phyloP scores from a whole-genome alignment of 2,888 invertebrate species.

The Luperina nickerlii region DNA sequence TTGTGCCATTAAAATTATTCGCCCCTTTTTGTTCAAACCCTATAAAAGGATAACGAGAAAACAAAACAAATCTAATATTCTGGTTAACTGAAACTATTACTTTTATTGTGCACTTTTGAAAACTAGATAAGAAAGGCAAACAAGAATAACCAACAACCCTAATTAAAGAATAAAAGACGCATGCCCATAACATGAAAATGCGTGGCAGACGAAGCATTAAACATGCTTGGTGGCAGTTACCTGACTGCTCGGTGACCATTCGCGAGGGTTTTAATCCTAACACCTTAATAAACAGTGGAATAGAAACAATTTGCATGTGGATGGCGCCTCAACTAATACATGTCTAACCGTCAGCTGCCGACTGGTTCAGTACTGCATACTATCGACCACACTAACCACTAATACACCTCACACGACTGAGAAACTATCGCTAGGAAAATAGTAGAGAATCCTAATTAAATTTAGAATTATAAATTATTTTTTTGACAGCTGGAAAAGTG shows the following conservation, averaged over 20 bases:
- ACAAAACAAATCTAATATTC: slow-evolving; percentile 25
- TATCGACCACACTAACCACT: slow-evolving; percentile 83
- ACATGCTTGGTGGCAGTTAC: slow-evolving; percentile 34
- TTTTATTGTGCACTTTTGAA: slow-evolving; percentile 35
- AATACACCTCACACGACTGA: slow-evolving; percentile 74
- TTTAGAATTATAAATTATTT: neutral
- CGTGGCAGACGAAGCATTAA: slow-evolving; percentile 37
- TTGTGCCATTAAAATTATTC: slow-evolving; percentile 33
- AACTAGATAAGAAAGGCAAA: slow-evolving; percentile 34
- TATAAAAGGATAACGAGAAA: slow-evolving; percentile 36
- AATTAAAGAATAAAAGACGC: slow-evolving; percentile 32
- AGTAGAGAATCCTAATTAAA: slow-evolving; percentile 59
- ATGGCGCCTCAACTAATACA: slow-evolving; percentile 81
- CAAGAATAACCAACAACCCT: slow-evolving; percentile 31
- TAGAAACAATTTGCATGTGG: slow-evolving; percentile 84
- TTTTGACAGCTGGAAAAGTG: neutral
- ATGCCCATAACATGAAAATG: slow-evolving; percentile 11
- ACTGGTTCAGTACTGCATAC: slow-evolving; percentile 84
- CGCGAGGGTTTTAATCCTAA: slow-evolving; percentile 73
- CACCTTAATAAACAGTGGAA: slow-evolving; percentile 72
- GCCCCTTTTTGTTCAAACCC: slow-evolving; percentile 30
- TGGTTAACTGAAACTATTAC: slow-evolving; percentile 16
- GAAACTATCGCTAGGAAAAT: slow-evolving; percentile 70
- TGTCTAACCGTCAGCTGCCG: slow-evolving; percentile 82
- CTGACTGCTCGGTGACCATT: slow-evolving; percentile 21